A percentile compares a stretch with the other conserved stretches of the same genome.
phyloP scores from a whole-genome alignment of 2,113 vertebrate species.

The Tor tambroides region DNA sequence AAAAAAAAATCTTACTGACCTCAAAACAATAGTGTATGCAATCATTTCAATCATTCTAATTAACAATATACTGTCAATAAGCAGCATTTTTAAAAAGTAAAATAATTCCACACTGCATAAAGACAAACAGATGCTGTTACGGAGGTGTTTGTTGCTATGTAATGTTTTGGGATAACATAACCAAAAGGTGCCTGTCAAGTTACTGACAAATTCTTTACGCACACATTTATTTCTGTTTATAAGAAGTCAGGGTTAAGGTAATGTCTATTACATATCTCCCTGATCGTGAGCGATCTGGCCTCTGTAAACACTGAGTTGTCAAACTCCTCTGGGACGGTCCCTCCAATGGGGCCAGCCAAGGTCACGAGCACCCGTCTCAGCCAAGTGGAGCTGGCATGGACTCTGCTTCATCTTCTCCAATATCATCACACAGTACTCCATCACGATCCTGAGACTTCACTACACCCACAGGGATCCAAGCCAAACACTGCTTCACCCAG shows the following conservation, averaged over 20 bases:
- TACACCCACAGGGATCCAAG: neutral
- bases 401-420: constrained; percentile 6
- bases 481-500: neutral
- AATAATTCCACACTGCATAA: neutral
- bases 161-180: neutral
- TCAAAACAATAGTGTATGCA: no score
- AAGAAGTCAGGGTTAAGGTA: neutral
- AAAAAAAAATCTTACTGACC: no score
- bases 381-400: constrained; percentile 52
- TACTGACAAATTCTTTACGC: neutral
- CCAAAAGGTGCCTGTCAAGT: neutral
- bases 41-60: neutral
- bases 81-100: neutral
- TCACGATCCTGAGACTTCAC: constrained; percentile 47
- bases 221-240: neutral
- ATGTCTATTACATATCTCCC: neutral
- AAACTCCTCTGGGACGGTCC: neutral
- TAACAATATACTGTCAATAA: neutral
- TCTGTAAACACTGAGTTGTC: constrained; percentile 17
- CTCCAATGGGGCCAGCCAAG: constrained; percentile 46
- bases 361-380: constrained; percentile 44
- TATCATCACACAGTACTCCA: constrained; percentile 48
- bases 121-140: no score
- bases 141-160: neutral
- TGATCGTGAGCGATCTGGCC: neutral